Conservation (phyloP, 2,888 invertebrate species). For the Acutogordius australiensis region DNA sequence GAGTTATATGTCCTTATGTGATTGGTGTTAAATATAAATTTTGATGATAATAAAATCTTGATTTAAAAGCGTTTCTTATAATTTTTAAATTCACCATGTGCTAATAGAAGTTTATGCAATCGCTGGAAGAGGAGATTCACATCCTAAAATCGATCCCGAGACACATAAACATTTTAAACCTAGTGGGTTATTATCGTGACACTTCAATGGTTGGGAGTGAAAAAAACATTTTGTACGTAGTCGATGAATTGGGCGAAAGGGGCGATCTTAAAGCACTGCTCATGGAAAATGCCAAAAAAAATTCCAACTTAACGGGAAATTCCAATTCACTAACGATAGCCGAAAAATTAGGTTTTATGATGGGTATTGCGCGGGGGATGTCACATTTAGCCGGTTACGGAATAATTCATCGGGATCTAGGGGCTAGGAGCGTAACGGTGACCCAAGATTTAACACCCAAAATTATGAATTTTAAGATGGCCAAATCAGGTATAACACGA, state of each 20-base stretch:
- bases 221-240: neutral
- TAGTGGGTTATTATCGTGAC: neutral
- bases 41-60: no score
- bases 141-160: neutral
- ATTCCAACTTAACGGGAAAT: neutral
- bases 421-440: neutral
- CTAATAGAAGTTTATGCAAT: no score
- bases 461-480: neutral
- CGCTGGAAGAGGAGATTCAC: no score
- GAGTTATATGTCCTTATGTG: no score
- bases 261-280: neutral
- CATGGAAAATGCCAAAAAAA: no score
- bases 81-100: no score
- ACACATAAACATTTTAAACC: neutral
- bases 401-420: slow-evolving; percentile 3
- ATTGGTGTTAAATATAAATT: no score
- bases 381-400: slow-evolving; percentile 1
- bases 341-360: neutral
- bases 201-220: neutral
- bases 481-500: neutral
- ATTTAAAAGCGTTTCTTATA: no score
- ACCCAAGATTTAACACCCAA: neutral
- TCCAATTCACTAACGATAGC: neutral
- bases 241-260: neutral
- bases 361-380: neutral